Evolutionary conservation across 2,113 vertebrate genomes (phyloP).

Genomic region (Psephotus haematonotus): DNA sequence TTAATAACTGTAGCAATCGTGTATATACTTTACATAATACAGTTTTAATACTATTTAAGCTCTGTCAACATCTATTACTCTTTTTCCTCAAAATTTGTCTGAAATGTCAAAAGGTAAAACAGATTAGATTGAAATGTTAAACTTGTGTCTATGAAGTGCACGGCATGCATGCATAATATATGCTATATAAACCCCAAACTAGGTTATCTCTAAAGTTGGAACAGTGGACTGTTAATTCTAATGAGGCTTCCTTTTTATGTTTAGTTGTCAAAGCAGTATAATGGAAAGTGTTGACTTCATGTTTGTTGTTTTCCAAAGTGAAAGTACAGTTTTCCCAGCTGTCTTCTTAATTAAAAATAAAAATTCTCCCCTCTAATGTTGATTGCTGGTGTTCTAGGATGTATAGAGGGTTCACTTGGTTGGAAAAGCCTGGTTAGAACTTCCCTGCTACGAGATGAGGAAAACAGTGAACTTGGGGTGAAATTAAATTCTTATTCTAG

Average conservation of each 20-base stretch:
- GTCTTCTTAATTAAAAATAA: not conserved
- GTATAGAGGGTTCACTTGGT: not conserved
- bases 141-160: not conserved
- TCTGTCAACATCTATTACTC: not conserved
- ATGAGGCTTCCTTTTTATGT: not conserved
- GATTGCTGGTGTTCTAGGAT: not conserved
- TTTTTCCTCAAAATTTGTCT: not conserved
- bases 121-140: conserved; percentile 1
- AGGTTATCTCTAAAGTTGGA: not conserved
- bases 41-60: conserved; percentile 12
- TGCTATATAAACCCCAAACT: not conserved
- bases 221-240: not conserved
- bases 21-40: not conserved
- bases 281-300: not conserved
- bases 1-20: not conserved
- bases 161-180: not conserved
- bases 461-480: not conserved
- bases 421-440: conserved; percentile 9
- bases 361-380: not conserved
- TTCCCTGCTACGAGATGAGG: not conserved
- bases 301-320: not conserved
- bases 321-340: not conserved
- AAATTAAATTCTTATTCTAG: conserved; percentile 7
- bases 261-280: not conserved
- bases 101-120: conserved; percentile 16